A percentile compares a stretch with the other conserved stretches of the same genome.
phyloP scores from a whole-genome alignment of 2,797 vertebrate species.

The Microtus obscurus region DNA sequence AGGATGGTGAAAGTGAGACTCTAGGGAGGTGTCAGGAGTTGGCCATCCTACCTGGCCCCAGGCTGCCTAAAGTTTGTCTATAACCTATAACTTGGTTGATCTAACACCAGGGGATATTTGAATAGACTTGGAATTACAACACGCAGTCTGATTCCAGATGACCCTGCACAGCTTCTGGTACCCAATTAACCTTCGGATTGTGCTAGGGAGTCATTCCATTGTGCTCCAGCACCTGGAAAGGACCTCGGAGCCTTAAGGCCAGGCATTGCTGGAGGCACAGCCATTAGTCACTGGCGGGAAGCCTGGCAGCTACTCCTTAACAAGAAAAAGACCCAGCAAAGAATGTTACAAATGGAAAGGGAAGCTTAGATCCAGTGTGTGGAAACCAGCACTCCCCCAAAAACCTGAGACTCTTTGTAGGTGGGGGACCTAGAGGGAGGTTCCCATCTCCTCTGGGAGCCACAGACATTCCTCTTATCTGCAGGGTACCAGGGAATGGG shows the following conservation, averaged over 20 bases:
- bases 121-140: background rate
- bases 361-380: background rate
- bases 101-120: conserved; percentile 19
- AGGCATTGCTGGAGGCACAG: background rate
- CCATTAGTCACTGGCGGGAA: background rate
- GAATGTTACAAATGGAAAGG: background rate
- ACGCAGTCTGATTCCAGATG: conserved; percentile 9
- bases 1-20: rapidly evolving
- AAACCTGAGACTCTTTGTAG: background rate
- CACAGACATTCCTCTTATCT: too few relatives aligned
- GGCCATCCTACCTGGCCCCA: conserved; percentile 6
- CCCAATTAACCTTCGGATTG: background rate
- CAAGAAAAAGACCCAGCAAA: background rate
- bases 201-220: background rate
- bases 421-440: background rate
- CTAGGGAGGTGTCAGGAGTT: too few relatives aligned
- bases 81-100: background rate
- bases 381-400: background rate
- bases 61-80: background rate
- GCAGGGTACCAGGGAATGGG: background rate
- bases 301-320: background rate
- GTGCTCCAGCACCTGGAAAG: background rate
- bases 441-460: background rate
- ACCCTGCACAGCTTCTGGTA: background rate
- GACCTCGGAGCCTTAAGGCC: background rate